Conservation (phyloP, 2,888 invertebrate species). For the Baronia brevicornis region DNA sequence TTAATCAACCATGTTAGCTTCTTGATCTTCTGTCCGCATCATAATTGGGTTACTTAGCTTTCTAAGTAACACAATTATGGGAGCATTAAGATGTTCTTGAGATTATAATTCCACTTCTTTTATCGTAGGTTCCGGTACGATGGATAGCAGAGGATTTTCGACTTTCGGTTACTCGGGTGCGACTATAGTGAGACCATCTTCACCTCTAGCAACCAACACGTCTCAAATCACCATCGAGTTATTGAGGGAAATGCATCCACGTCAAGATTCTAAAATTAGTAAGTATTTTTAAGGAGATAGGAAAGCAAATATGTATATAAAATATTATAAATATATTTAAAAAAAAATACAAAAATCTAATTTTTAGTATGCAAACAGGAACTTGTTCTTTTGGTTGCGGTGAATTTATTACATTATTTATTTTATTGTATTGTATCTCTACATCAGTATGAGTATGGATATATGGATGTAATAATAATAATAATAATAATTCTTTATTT, state of each 20-base stretch:
- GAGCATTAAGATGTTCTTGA: slow-evolving; percentile 3
- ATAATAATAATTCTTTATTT: no score
- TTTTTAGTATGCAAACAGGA: no score
- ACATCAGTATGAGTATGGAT: not conserved
- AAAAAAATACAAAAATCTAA: no score
- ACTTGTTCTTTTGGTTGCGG: no score
- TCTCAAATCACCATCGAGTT: slow-evolving; percentile 62
- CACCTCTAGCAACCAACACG: slow-evolving; percentile 49
- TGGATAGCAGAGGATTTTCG: slow-evolving; percentile 61
- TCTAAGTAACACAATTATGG: no score
- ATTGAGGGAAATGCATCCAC: slow-evolving; percentile 41
- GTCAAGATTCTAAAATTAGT: slow-evolving; percentile 38
- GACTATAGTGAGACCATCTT: slow-evolving; percentile 55
- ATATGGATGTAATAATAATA: no score
- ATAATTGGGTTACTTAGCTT: no score
- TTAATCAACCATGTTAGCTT: no score
- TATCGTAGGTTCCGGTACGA: slow-evolving; percentile 28
- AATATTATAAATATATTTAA: no score
- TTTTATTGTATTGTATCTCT: not conserved
- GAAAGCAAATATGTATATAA: no score
- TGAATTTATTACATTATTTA: not conserved
- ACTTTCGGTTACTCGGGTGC: slow-evolving; percentile 68
- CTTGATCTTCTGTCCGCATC: no score
- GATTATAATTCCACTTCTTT: not conserved
- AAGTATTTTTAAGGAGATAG: no score